These are phyloP conservation scores for Macrobrachium nipponense DNA, from an alignment of 1,140 invertebrate genomes.

Conservation along the genomic window DNA sequence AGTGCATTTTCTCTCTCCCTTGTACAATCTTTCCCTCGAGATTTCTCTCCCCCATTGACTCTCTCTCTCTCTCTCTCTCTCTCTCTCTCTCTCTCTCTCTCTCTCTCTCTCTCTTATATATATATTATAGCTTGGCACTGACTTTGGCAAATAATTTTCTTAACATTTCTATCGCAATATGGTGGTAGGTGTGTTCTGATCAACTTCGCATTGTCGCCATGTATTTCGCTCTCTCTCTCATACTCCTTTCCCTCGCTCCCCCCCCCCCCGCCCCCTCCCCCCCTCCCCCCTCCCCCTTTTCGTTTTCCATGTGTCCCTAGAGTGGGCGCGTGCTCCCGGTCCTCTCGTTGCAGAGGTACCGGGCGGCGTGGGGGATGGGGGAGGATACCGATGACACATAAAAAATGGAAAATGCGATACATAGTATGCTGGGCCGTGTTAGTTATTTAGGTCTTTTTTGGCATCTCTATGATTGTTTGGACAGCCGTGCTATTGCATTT, in stretches of 20 bases:
- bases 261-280: not conserved
- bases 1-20: not conserved
- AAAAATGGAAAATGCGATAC: slow-evolving; percentile 35
- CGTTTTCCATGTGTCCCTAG: not conserved
- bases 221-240: not conserved
- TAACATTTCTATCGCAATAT: too few relatives aligned
- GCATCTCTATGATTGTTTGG: slow-evolving; percentile 48
- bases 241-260: not conserved
- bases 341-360: not conserved
- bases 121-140: too few relatives aligned
- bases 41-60: too few relatives aligned
- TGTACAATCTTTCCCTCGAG: not conserved
- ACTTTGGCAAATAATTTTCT: too few relatives aligned
- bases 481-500: slow-evolving; percentile 47
- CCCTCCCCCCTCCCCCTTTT: too few relatives aligned
- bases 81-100: not conserved
- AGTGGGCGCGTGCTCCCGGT: slow-evolving; percentile 1
- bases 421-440: slow-evolving; percentile 22
- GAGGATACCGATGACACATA: slow-evolving; percentile 10
- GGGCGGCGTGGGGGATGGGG: not conserved
- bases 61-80: not conserved
- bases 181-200: too few relatives aligned
- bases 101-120: not conserved
- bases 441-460: slow-evolving; percentile 32
- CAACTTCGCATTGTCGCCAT: too few relatives aligned